phyloP scores from a whole-genome alignment of 2,888 invertebrate genomes.

The Spatulosminthurus flaviceps region DNA sequence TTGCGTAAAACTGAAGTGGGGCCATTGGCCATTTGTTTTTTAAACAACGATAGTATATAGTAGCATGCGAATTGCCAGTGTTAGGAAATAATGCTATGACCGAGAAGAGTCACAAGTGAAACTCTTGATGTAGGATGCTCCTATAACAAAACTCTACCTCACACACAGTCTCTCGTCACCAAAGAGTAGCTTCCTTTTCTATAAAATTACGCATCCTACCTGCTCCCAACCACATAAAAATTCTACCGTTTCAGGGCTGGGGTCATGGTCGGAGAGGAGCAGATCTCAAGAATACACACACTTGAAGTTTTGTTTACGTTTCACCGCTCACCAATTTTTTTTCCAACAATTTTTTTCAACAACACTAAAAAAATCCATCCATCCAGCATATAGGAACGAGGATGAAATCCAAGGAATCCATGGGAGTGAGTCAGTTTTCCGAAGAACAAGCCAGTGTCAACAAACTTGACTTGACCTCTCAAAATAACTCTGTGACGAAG shows the following conservation, averaged over 20 bases:
- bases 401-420: not conserved
- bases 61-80: conserved; percentile 22
- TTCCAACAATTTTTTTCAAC: not conserved
- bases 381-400: no score
- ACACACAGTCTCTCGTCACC: conserved; percentile 11
- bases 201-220: conserved; percentile 2
- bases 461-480: conserved; percentile 5
- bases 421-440: not conserved
- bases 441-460: not conserved
- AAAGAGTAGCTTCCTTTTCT: conserved; percentile 20
- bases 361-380: not conserved
- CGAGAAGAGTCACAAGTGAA: conserved; percentile 19
- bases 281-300: no score
- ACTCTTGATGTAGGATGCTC: conserved; percentile 24
- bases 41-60: conserved; percentile 23
- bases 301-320: no score
- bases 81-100: conserved; percentile 2
- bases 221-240: not conserved
- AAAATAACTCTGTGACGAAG: not conserved
- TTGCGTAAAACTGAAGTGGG: conserved; percentile 10
- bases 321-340: no score
- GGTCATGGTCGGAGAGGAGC: conserved; percentile 3
- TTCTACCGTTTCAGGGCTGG: conserved; percentile 6
- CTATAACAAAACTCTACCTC: not conserved
- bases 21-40: conserved; percentile 25